Evolutionary conservation across 2,797 vertebrate genomes (phyloP), one percentile per base, ranked within the genome.

Genomic region (Phataginus tetradactyla): DNA sequence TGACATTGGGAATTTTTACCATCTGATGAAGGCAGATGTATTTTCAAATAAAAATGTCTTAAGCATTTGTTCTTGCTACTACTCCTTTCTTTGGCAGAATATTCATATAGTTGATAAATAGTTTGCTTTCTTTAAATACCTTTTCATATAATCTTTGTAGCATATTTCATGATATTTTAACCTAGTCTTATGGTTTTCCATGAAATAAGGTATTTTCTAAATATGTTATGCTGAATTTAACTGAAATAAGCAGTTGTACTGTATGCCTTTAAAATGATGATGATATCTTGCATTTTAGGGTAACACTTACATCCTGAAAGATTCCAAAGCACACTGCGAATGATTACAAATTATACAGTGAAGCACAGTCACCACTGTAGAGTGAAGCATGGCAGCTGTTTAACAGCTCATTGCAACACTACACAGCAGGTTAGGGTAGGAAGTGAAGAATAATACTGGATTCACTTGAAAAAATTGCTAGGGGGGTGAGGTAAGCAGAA

Each of bases 381-480:
- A 98, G 98, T 86, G 97, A 98, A 97, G 98, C 96, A 97, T 93
- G 84, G 98, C 98, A 98, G 98, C 98, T 98, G 98, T 97, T 98
- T 98, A 98, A 98, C 98, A 98, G 98, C 98, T 98, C 84, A 96
- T 97, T 83, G 66, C 97, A 97, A 98, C 98, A 98, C 98, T 59
- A 0, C 96, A 96, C 96, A 98, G 98, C 96, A 97, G 86, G 98
- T 97, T 97, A 97, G 98, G 97, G 88, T 97, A 98, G 91, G 93
- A 98, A 97, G 98, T 96, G 97, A 93, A 97, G 97, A 98, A 97
- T 96, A 97, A 97, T 98, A 96, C 96, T 57, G 15, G 95, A 97
- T 93, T 97, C 98, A 95, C 98, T 94, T 96, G 98, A 96, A 98
- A 94, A 93, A 96, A 95, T 98, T 97, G 97, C 97, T 97, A 45